Conservation (phyloP, 2,888 invertebrate genomes). For the Campoplex capitator region DNA sequence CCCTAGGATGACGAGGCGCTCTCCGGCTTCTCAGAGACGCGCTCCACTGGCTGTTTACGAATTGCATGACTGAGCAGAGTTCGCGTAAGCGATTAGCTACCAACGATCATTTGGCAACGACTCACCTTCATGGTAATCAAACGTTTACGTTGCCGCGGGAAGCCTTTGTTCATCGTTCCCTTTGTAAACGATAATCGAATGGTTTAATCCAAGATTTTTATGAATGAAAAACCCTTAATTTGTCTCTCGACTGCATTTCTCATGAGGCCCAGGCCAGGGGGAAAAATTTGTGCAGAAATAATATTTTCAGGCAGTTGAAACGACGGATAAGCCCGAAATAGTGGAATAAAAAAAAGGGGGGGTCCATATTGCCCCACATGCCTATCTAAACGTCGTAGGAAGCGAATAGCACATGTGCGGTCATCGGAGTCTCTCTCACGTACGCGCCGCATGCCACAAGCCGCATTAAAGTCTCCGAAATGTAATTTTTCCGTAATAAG, state of each 20-base stretch:
- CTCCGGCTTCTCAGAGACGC: not conserved
- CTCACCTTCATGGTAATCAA: not conserved
- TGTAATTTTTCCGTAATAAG: not conserved
- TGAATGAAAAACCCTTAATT: not conserved
- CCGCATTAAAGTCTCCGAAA: not conserved
- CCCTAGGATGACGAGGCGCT: not conserved
- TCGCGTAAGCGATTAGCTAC: not conserved
- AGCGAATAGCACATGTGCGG: not conserved
- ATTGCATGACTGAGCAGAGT: not conserved
- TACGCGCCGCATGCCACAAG: not conserved
- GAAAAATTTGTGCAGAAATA: not conserved
- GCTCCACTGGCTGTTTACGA: not conserved
- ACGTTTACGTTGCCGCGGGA: not conserved
- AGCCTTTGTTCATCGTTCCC: not conserved
- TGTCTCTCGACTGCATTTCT: no score
- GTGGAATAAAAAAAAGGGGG: not conserved
- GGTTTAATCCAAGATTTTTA: not conserved
- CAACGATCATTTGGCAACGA: not conserved
- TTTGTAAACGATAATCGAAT: not conserved
- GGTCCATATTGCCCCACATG: constrained; percentile 4
- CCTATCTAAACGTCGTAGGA: not conserved
- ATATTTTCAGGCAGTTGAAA: not conserved
- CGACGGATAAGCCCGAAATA: not conserved
- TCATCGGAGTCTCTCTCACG: not conserved
- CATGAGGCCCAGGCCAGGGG: no score